Base-by-base conservation (phyloP, 2,113 vertebrate genomes). In the Laticauda laticaudata region DNA sequence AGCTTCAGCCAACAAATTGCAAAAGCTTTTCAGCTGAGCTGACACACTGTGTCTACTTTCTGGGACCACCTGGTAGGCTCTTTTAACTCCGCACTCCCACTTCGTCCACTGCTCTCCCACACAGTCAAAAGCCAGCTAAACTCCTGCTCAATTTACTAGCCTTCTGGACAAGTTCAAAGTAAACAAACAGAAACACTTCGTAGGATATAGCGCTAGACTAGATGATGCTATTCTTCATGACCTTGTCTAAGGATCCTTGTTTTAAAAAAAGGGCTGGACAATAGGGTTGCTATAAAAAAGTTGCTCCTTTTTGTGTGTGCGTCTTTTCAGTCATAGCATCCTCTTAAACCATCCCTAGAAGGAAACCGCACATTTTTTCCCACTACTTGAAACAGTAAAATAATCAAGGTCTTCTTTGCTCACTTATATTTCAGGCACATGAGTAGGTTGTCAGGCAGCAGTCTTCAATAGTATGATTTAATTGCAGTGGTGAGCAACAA, bases 11-110 rank as follows among this genome's bases (percentile, higher is more conserved):
- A 97, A 97, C 96, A 95, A 97, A 96, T 95, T 94, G 95, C 96
- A 96, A 96, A 97, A 96, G 97, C 97, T 98, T 98, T 98, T 98
- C 97, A 98, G 97, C 97, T 98, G 97, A 98, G 96, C 97, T 97
- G 97, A 98, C 98, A 98, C 97, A 97, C 97, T 97, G 98, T 97
- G 97, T 98, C 97, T 97, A 97, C 97, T 98, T 98, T 98, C 94
- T 56, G 95, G 97, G 98, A 98, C 98, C 97, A 98, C 98, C 98
- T 97, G 97, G 98, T 97, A 98, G 98, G 97, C 97, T 97, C 96
- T 98, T 98, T 98, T 98, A 90, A 95, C 96, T 95, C 95, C 95
- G 96, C 61, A 94, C 89, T 94, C 92, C 93, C 93, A 96, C 92
- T 95, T 91, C 45, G 81, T 64, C 94, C 96, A 97, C 97, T 97